Conservation (phyloP, 1,140 invertebrate species). For the Apis cerana region DNA sequence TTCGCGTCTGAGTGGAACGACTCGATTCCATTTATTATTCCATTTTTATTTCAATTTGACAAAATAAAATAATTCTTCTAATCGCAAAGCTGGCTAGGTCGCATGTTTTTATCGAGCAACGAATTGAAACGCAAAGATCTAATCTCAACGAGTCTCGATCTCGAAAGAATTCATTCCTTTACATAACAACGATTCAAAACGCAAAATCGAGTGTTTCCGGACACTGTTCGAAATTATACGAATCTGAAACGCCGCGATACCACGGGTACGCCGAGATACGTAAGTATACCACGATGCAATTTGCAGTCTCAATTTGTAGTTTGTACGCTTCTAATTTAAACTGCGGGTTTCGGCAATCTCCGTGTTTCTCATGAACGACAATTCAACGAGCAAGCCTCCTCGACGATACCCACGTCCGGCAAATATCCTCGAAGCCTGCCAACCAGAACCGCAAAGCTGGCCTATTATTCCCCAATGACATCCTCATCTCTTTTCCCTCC, state of each 20-base stretch:
- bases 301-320: slow-evolving; percentile 74
- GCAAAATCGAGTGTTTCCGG: slow-evolving; percentile 51
- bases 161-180: background rate
- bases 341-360: slow-evolving; percentile 77
- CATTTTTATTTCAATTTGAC: too few relatives aligned
- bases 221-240: slow-evolving; percentile 26
- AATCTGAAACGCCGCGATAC: slow-evolving; percentile 25
- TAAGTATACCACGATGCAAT: slow-evolving; percentile 72
- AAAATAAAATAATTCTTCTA: too few relatives aligned
- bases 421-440: slow-evolving; percentile 43
- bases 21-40: too few relatives aligned
- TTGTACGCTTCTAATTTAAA: slow-evolving; percentile 77
- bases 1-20: too few relatives aligned
- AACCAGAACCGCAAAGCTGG: slow-evolving; percentile 72
- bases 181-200: background rate
- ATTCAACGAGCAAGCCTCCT: slow-evolving; percentile 63
- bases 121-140: too few relatives aligned
- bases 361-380: slow-evolving; percentile 76
- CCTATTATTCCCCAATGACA: slow-evolving; percentile 71
- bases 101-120: too few relatives aligned
- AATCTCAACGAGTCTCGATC: too few relatives aligned
- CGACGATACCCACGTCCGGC: slow-evolving; percentile 48
- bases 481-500: slow-evolving; percentile 46
- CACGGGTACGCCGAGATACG: slow-evolving; percentile 16
- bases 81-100: too few relatives aligned